phyloP scores from a whole-genome alignment of 2,797 vertebrate species.

The Megaceryle alcyon region DNA sequence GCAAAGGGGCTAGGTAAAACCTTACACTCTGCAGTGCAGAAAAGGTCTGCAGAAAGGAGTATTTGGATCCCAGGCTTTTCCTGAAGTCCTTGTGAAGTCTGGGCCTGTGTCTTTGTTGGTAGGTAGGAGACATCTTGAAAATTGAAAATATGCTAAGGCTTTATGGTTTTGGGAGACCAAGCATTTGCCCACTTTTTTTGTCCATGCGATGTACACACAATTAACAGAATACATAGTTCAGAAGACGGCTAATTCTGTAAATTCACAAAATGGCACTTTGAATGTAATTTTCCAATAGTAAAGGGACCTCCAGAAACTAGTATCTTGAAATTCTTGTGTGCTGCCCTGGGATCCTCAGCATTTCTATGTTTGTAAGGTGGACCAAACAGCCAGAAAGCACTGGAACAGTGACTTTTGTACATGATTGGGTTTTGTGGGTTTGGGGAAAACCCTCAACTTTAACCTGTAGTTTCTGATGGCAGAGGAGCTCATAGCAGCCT shows the following conservation, averaged over 20 bases:
- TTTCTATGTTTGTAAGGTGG: neutral
- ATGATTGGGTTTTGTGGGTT: neutral
- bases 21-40: neutral
- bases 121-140: neutral
- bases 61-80: neutral
- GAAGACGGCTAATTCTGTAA: neutral
- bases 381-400: neutral
- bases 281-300: neutral
- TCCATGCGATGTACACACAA: fast-evolving
- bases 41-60: neutral
- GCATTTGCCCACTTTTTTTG: neutral
- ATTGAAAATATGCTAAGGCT: neutral
- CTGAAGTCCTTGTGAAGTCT: neutral
- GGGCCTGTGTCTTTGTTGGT: neutral
- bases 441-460: neutral
- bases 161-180: neutral
- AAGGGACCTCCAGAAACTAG: neutral
- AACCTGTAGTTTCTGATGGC: slow-evolving; percentile 13
- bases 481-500: neutral
- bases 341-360: neutral
- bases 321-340: neutral
- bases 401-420: neutral
- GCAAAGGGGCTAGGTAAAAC: neutral
- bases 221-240: neutral
- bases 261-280: neutral